Evolutionary conservation across 2,113 vertebrate species (phyloP).

Genomic region (Cynocephalus volans): DNA sequence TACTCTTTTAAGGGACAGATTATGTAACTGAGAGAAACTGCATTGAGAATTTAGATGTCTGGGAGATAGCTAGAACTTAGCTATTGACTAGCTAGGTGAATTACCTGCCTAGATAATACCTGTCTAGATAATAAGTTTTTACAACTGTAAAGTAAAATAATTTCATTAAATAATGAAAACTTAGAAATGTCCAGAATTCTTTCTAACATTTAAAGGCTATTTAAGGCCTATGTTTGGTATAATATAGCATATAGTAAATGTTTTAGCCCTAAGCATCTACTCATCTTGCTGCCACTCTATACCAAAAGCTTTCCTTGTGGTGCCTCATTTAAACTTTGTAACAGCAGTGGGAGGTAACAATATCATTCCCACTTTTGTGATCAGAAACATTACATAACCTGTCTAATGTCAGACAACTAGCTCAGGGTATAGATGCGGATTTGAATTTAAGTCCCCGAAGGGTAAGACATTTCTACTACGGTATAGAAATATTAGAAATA

Average conservation of each 20-base stretch:
- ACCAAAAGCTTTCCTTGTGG: neutral
- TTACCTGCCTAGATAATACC: neutral
- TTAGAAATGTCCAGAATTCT: neutral
- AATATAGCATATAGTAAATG: neutral
- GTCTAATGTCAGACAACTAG: neutral
- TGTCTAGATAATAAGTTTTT: neutral
- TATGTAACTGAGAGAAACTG: neutral
- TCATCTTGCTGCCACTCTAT: neutral
- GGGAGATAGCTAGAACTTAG: neutral
- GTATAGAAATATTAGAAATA: neutral
- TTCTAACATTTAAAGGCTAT: neutral
- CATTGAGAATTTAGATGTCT: neutral
- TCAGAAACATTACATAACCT: neutral
- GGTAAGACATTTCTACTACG: neutral
- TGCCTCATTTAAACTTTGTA: neutral
- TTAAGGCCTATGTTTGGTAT: neutral
- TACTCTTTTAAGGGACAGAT: neutral
- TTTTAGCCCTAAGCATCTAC: neutral
- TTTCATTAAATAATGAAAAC: neutral
- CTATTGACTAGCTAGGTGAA: neutral
- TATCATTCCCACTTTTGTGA: neutral
- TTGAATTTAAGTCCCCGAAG: neutral
- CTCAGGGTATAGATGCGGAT: neutral
- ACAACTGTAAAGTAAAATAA: neutral
- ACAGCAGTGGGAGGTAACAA: neutral